Base-by-base conservation (phyloP, 1,140 invertebrate genomes). In the Leptopilina clavipes region DNA sequence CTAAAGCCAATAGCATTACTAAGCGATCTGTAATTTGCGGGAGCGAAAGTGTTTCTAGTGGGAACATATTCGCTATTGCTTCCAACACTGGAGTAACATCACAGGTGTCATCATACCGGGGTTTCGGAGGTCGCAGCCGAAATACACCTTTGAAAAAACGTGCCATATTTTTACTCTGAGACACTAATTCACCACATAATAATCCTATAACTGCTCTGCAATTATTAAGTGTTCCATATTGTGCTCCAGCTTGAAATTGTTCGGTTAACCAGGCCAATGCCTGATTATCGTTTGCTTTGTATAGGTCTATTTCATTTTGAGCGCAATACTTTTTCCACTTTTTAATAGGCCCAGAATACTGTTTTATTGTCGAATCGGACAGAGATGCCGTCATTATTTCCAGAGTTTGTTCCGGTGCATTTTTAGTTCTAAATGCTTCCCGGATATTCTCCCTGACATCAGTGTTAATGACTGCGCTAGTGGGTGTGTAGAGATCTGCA, bases 1-100 rank as follows among this genome's bases (percentile, higher is more conserved):
- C 79, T n/a, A 84, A n/a, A 0, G 82, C 82, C 25, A 85, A 70
- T 14, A 79, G 71, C 72, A 70, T 44, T 0, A 74, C 72, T 54
- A 76, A 12, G 19, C 54, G 54, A 12, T 71, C 17, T 14, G 74
- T 71, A 2, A 79, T 17, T 1, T 40, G n/a, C 12, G 40, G 22
- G 44, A 76, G 56, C 3, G 37, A 19, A 0, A 78, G 25, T 8
- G 10, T 25, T 10, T 75, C 65, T 31, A 78, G 31, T 8, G 71
- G 72, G 18, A 74, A 44, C 70, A 52, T 74, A 3, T 25, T 45
- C 31, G 44, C 59, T 1, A 78, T 7, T 25, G 56, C 9, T 12
- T 22, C 40, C 6, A 79, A 43, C 2, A 79, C 77, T 18, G 65
- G 9, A 14, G 22, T 44, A n/a, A 71, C 45, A 54, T 78, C 74